A percentile compares a stretch with the other conserved stretches of the same genome.
phyloP scores from a whole-genome alignment of 1,140 invertebrate genomes.

The Cotesia chilonis region DNA sequence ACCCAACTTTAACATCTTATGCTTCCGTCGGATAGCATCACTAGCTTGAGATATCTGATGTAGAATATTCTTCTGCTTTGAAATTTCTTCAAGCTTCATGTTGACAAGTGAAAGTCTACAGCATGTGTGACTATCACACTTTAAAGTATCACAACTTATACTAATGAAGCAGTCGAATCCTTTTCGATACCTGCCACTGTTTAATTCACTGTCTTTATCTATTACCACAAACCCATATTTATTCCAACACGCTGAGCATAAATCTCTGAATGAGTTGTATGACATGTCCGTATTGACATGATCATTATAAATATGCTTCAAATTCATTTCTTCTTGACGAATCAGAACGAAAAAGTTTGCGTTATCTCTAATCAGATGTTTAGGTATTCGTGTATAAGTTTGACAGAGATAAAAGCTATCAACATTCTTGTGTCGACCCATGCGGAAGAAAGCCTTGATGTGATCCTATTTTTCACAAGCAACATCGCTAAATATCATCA shows the following conservation, averaged over 20 bases:
- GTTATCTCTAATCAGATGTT: too few species aligned
- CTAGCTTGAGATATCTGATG: conserved; percentile 35
- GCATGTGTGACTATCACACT: neutral
- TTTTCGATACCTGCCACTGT: conserved; percentile 21
- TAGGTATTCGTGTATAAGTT: too few species aligned
- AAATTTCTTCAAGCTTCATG: conserved; percentile 23
- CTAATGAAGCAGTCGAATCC: conserved; percentile 25
- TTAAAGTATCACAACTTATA: conserved; percentile 16
- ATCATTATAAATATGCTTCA: neutral
- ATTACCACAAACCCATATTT: conserved; percentile 18
- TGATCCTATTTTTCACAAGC: conserved; percentile 13
- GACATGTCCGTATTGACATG: neutral
- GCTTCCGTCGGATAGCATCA: conserved; percentile 38
- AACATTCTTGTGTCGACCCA: conserved; percentile 5
- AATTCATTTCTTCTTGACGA: conserved; percentile 9
- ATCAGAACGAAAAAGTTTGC: too few species aligned
- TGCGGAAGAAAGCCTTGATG: neutral
- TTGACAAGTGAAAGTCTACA: neutral
- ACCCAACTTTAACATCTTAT: conserved; percentile 36
- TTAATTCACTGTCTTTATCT: conserved; percentile 22
- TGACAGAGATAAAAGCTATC: neutral
- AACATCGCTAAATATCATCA: too few species aligned
- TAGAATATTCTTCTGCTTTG: conserved; percentile 21
- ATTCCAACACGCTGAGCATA: neutral
- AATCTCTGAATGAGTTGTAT: neutral